Conservation (phyloP, 2,797 vertebrate genomes). For the Sebastes diaconus region DNA sequence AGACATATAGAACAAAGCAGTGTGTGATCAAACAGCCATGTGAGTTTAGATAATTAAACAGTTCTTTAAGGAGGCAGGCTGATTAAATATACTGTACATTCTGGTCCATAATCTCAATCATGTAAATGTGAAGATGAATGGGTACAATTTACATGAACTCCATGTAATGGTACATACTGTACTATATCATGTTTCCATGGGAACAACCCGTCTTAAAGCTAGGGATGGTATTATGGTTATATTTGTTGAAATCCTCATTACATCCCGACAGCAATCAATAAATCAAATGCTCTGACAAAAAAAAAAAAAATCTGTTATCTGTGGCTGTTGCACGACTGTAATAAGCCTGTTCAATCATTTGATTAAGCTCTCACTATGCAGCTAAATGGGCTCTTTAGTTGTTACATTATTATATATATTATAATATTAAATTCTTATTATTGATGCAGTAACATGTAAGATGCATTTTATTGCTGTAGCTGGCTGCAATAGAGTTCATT, state of each 20-base stretch:
- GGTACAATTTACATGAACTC: neutral
- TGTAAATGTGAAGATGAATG: neutral
- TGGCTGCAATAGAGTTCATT: too few species aligned
- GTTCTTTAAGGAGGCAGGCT: neutral
- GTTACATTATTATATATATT: too few species aligned
- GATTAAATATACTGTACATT: neutral
- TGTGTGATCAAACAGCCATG: neutral
- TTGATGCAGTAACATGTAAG: too few species aligned
- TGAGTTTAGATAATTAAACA: neutral
- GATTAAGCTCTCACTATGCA: too few species aligned
- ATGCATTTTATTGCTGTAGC: too few species aligned
- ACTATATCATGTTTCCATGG: neutral
- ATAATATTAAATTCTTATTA: too few species aligned
- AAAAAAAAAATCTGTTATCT: too few species aligned
- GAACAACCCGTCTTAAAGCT: neutral
- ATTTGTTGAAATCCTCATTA: neutral
- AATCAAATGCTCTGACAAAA: neutral
- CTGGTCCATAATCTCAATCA: neutral
- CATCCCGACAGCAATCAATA: neutral
- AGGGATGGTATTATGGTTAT: neutral
- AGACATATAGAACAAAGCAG: neutral
- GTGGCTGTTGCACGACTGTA: too few species aligned
- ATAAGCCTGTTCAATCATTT: too few species aligned
- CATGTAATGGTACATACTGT: neutral
- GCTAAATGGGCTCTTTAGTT: too few species aligned